These are phyloP conservation scores for Taxidea taxus DNA, from an alignment of 2,113 vertebrate genomes.

Conservation along the genomic window DNA sequence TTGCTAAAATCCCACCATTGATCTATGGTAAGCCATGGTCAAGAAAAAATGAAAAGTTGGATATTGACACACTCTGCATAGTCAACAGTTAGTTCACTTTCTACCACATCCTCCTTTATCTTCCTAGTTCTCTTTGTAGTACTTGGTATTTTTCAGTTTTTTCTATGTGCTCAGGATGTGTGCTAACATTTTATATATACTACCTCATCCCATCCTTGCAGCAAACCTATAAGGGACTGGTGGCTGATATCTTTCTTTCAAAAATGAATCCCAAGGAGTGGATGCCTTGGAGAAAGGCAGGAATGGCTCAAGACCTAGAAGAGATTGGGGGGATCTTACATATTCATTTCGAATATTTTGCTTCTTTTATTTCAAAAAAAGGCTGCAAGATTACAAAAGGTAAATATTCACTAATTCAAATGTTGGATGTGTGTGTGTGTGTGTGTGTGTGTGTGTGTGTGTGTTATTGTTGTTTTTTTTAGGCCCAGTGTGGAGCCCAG, in stretches of 20 bases:
- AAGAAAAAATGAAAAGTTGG: background rate
- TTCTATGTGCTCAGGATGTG: background rate
- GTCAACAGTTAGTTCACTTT: background rate
- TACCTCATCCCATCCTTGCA: background rate
- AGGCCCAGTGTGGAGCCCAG: background rate
- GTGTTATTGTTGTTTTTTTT: background rate
- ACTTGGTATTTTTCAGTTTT: background rate
- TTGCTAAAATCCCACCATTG: background rate
- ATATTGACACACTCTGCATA: background rate
- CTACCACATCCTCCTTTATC: background rate
- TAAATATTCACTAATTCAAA: background rate
- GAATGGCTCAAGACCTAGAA: background rate
- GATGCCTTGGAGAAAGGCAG: rapidly evolving
- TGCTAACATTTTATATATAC: background rate
- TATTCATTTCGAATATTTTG: background rate
- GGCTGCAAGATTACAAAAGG: background rate
- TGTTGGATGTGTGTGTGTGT: background rate
- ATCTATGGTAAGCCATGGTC: background rate
- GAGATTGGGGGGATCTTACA: background rate
- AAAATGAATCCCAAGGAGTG: background rate
- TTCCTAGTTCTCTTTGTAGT: background rate
- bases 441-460: background rate
- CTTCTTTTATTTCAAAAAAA: background rate
- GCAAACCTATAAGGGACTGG: background rate
- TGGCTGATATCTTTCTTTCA: background rate